phyloP scores from a whole-genome alignment of 1,140 invertebrate species.

The Lordiphosa stackelbergi region DNA sequence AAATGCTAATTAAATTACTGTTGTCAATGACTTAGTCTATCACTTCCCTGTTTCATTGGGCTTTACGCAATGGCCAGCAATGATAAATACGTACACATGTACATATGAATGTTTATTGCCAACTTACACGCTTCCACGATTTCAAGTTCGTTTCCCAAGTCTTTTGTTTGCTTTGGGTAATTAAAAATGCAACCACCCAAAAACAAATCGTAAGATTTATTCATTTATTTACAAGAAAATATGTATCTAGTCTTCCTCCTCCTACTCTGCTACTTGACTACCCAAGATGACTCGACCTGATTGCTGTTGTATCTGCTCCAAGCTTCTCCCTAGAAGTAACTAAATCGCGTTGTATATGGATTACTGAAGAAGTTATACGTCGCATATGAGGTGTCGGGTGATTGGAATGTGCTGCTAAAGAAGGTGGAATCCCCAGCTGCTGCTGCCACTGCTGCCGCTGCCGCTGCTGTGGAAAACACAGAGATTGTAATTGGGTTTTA shows the following conservation, averaged over 20 bases:
- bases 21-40: constrained; percentile 3
- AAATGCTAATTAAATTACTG: background rate
- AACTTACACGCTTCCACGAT: constrained; percentile 44
- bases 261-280: constrained; percentile 25
- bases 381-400: constrained; percentile 61
- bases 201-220: constrained; percentile 28
- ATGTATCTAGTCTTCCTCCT: constrained; percentile 44
- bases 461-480: constrained; percentile 34
- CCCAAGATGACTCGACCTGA: constrained; percentile 31
- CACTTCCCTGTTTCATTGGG: constrained; percentile 1
- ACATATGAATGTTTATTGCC: background rate
- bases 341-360: constrained; percentile 60
- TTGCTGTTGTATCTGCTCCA: constrained; percentile 1
- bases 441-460: constrained; percentile 40
- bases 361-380: constrained; percentile 60
- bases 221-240: constrained; percentile 67
- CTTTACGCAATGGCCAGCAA: constrained; percentile 27
- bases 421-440: constrained; percentile 51
- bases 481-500: constrained; percentile 37
- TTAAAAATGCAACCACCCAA: constrained; percentile 22
- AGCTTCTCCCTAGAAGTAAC: constrained; percentile 45
- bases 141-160: constrained; percentile 70
- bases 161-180: constrained; percentile 50
- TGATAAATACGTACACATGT: constrained; percentile 23
- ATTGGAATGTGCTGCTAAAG: constrained; percentile 63